Evolutionary conservation across 1,140 invertebrate genomes (phyloP).

Genomic region (Daktulosphaira vitifoliae): DNA sequence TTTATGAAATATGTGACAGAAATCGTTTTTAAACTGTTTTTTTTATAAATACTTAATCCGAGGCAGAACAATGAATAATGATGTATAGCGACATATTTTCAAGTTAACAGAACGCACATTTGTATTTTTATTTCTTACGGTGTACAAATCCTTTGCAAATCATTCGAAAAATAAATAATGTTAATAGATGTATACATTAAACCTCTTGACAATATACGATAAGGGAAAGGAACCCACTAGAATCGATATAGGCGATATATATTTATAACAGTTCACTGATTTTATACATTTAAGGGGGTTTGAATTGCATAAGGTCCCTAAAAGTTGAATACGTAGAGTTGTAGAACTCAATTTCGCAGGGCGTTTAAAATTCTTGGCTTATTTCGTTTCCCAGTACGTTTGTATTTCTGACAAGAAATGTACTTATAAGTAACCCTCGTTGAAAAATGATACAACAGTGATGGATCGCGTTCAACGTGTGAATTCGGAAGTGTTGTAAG

Average conservation of each 20-base stretch:
- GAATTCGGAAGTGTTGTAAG: background rate
- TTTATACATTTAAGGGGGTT: background rate
- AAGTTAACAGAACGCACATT: too few species aligned
- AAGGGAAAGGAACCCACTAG: background rate
- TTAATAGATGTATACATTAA: too few species aligned
- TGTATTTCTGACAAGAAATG: constrained; percentile 1
- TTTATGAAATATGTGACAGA: too few species aligned
- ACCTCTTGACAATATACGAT: background rate
- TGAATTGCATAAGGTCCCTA: too few species aligned
- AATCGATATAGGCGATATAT: constrained; percentile 14
- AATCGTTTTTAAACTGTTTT: too few species aligned
- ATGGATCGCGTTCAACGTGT: constrained; percentile 18
- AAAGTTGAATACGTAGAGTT: too few species aligned
- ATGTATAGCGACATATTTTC: too few species aligned
- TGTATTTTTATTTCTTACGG: too few species aligned
- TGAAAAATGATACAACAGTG: constrained; percentile 29
- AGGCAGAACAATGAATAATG: too few species aligned
- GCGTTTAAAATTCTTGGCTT: background rate
- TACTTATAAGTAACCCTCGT: background rate
- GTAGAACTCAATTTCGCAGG: constrained; percentile 12
- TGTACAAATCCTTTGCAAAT: too few species aligned
- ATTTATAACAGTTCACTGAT: constrained; percentile 16
- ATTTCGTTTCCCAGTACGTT: constrained; percentile 14
- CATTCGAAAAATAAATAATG: too few species aligned
- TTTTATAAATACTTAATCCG: too few species aligned